phyloP scores from a whole-genome alignment of 2,113 vertebrate genomes.

The Cettia cetti region DNA sequence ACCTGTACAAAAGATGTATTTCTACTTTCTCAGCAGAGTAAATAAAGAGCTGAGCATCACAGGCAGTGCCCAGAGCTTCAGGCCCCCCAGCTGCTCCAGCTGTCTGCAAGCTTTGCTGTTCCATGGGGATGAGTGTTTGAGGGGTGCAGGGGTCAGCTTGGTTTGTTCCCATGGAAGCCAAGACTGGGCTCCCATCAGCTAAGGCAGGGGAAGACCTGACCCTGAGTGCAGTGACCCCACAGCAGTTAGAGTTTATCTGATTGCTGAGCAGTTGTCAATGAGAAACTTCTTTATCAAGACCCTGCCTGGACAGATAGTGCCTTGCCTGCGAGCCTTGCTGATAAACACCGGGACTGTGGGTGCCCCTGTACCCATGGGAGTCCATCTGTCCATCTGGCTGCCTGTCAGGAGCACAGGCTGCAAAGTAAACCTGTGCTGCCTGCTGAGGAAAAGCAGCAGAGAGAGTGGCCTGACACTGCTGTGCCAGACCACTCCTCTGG shows the following conservation, averaged over 20 bases:
- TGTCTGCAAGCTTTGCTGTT: neutral
- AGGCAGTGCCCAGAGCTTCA: rapidly evolving
- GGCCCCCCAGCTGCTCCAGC: neutral
- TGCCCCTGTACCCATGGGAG: neutral
- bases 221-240: neutral
- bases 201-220: neutral
- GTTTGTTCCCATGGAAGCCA: neutral
- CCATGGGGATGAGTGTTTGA: rapidly evolving
- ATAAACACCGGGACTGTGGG: rapidly evolving
- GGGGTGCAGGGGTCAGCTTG: neutral
- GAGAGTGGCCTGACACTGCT: rapidly evolving
- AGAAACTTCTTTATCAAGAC: neutral
- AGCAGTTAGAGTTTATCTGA: neutral
- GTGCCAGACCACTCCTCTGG: neutral
- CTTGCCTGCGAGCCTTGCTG: rapidly evolving
- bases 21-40: neutral
- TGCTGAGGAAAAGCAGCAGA: neutral
- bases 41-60: neutral
- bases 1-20: neutral
- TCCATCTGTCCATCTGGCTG: neutral
- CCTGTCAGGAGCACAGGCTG: neutral
- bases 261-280: neutral
- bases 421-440: neutral
- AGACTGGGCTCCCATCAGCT: rapidly evolving
- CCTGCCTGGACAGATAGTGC: neutral